Evolutionary conservation across 2,113 vertebrate species (phyloP).

Genomic region (Aplodontia rufa): DNA sequence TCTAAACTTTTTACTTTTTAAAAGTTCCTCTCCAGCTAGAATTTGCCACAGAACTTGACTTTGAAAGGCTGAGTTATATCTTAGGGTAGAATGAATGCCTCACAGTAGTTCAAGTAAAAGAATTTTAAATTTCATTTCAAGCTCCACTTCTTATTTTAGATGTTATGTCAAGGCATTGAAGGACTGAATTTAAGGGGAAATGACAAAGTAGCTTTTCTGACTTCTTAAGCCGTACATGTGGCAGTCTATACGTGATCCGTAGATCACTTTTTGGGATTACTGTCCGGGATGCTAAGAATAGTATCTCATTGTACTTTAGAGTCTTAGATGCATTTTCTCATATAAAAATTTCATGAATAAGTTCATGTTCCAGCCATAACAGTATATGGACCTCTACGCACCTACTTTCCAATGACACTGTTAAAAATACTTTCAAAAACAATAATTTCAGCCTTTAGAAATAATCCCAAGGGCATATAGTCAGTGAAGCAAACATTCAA

Average conservation of each 20-base stretch:
- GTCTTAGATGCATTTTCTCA: slow-evolving; percentile 25
- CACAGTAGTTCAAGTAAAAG: neutral
- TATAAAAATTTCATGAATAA: neutral
- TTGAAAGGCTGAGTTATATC: neutral
- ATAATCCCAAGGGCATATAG: neutral
- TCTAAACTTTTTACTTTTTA: slow-evolving; percentile 37
- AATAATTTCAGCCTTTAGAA: slow-evolving; percentile 17
- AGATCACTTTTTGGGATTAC: neutral
- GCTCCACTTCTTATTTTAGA: slow-evolving; percentile 29
- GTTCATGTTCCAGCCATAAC: neutral
- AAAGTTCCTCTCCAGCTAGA: neutral
- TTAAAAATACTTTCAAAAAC: neutral
- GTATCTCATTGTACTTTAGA: neutral
- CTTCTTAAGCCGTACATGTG: neutral
- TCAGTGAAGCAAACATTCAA: neutral
- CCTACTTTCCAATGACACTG: neutral
- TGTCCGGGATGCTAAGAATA: neutral
- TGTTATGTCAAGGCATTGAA: neutral
- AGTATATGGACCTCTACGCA: neutral
- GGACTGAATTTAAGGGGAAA: neutral
- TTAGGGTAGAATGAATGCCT: slow-evolving; percentile 33
- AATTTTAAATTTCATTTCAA: slow-evolving; percentile 49
- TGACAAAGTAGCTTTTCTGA: neutral
- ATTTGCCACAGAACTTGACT: slow-evolving; percentile 30
- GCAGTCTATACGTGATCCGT: neutral